phyloP scores from a whole-genome alignment of 2,113 vertebrate species.

The Lutjanus erythropterus region DNA sequence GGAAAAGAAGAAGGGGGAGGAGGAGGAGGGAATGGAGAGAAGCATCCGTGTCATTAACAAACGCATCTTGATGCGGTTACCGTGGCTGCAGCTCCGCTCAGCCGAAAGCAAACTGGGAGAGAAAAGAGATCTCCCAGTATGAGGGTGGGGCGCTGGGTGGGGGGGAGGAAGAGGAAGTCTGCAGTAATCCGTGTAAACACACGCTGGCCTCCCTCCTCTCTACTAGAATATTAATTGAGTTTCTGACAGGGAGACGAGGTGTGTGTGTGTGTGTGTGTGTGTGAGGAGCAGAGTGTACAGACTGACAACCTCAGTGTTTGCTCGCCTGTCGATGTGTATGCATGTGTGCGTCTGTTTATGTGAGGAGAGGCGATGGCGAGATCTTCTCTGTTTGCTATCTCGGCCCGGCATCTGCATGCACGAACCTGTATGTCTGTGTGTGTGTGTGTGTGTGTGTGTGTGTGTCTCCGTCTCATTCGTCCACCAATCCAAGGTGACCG shows the following conservation, averaged over 20 bases:
- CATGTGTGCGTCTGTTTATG: conserved; percentile 43
- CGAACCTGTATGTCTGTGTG: conserved; percentile 13
- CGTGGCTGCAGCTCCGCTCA: conserved; percentile 54
- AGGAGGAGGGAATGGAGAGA: background rate
- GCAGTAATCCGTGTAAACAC: conserved; percentile 71
- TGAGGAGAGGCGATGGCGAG: conserved; percentile 31
- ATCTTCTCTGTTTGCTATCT: conserved; percentile 63
- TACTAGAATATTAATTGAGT: conserved; percentile 80
- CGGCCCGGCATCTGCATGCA: conserved; percentile 19
- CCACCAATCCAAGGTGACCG: conserved; percentile 87
- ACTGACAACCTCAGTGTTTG: conserved; percentile 42
- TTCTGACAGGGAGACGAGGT: conserved; percentile 58
- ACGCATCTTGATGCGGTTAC: conserved; percentile 64
- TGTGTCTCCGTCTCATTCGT: conserved; percentile 59
- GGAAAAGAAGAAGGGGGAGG: background rate
- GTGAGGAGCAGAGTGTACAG: conserved; percentile 15
- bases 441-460: conserved; percentile 27
- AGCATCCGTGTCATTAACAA: conserved; percentile 67
- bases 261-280: conserved; percentile 32
- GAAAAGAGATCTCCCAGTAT: conserved; percentile 48
- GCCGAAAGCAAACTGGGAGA: conserved; percentile 51
- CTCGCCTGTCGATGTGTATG: conserved; percentile 35
- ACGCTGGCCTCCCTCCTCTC: conserved; percentile 49
- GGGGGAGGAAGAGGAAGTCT: conserved; percentile 42
- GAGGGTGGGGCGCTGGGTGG: conserved; percentile 27